Percentiles rank a stretch among this genome's conserved stretches.
These are phyloP conservation scores for Syrmaticus mikado DNA, from an alignment of 2,113 vertebrate species.

Conservation along the genomic window DNA sequence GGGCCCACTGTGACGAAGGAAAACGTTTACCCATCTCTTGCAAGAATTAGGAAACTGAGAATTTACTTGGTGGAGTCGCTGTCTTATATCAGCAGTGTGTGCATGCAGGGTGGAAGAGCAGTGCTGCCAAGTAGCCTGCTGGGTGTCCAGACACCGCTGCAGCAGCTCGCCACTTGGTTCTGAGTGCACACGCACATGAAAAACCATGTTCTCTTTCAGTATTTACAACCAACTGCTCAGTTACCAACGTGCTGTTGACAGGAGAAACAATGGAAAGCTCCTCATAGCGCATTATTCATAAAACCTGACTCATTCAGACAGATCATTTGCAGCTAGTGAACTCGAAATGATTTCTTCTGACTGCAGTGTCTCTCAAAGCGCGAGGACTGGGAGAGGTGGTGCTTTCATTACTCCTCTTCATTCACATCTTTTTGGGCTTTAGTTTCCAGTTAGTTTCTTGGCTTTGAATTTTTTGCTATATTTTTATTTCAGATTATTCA, in stretches of 20 bases:
- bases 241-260: neutral
- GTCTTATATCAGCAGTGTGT: neutral
- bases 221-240: neutral
- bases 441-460: neutral
- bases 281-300: fast-evolving
- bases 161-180: fast-evolving
- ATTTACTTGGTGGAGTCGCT: fast-evolving
- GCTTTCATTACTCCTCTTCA: neutral
- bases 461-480: conserved; percentile 11
- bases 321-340: neutral
- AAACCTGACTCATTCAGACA: neutral
- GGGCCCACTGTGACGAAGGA: neutral
- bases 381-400: neutral
- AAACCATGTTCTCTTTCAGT: neutral
- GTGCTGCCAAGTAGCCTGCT: neutral
- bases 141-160: fast-evolving
- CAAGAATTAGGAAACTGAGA: neutral
- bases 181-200: fast-evolving
- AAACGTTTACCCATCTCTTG: neutral
- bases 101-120: neutral
- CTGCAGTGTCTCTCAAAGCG: neutral
- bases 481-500: conserved; percentile 48
- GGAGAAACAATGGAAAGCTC: neutral
- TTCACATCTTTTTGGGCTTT: neutral
- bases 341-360: neutral